Evolutionary conservation across 1,140 invertebrate species (phyloP).

Genomic region (Notospermus geniculatus): DNA sequence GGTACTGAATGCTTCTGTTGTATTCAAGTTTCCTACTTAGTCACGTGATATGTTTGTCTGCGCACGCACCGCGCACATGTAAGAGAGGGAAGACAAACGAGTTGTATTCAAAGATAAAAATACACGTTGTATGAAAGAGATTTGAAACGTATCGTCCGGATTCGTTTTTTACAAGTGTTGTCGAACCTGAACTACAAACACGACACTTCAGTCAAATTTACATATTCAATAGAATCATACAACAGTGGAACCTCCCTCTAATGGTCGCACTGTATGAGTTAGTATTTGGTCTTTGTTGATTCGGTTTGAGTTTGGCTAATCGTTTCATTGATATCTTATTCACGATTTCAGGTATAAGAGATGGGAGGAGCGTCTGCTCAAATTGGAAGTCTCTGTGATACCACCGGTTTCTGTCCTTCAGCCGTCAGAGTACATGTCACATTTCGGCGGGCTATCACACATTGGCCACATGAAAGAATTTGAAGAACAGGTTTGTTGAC

Average conservation of each 20-base stretch:
- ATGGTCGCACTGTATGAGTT: too few species aligned
- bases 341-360: neutral
- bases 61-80: neutral
- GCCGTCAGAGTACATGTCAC: neutral
- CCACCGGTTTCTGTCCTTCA: neutral
- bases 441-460: neutral
- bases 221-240: too few species aligned
- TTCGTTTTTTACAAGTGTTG: too few species aligned
- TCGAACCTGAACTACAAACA: too few species aligned
- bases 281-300: too few species aligned
- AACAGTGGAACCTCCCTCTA: too few species aligned
- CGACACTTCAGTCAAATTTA: too few species aligned
- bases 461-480: slow-evolving; percentile 17
- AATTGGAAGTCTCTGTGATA: neutral
- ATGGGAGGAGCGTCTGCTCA: slow-evolving; percentile 3
- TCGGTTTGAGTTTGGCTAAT: too few species aligned
- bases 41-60: too few species aligned
- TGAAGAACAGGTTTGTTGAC: slow-evolving; percentile 13
- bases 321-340: too few species aligned
- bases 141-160: too few species aligned
- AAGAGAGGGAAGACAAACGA: neutral
- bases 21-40: neutral
- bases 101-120: neutral
- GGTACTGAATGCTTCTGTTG: slow-evolving; percentile 61
- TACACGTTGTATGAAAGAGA: neutral